Evolutionary conservation across 2,888 invertebrate genomes (phyloP).

Genomic region (Bugulina stolonifera): DNA sequence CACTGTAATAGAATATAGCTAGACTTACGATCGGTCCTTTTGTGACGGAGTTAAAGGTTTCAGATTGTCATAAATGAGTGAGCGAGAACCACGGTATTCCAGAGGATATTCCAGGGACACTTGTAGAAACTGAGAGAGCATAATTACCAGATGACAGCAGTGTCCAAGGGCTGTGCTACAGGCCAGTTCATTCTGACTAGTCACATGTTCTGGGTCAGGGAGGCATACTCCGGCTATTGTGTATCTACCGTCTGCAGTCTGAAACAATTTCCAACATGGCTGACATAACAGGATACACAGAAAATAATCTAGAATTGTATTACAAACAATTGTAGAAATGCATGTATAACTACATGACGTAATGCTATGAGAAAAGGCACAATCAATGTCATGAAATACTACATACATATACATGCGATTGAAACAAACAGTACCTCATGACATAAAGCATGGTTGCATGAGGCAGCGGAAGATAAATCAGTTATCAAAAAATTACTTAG

Average conservation of each 20-base stretch:
- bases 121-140: constrained; percentile 75
- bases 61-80: constrained; percentile 49
- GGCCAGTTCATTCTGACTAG: constrained; percentile 62
- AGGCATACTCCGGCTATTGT: constrained; percentile 60
- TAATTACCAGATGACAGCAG: constrained; percentile 73
- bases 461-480: no score
- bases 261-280: background rate
- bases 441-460: no score
- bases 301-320: no score
- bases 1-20: no score
- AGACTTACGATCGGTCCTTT: constrained; percentile 23
- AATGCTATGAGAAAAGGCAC: no score
- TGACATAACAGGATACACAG: no score
- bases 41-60: background rate
- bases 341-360: no score
- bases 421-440: no score
- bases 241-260: constrained; percentile 30
- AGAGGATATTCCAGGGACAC: constrained; percentile 80
- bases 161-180: constrained; percentile 81
- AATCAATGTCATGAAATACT: no score
- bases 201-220: constrained; percentile 65
- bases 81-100: constrained; percentile 72
- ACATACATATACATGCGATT: no score
- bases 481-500: no score
- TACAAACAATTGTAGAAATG: no score